Evolutionary conservation across 2,113 vertebrate genomes (phyloP), one percentile per base, ranked within the genome.

Genomic region (Pavo muticus): DNA sequence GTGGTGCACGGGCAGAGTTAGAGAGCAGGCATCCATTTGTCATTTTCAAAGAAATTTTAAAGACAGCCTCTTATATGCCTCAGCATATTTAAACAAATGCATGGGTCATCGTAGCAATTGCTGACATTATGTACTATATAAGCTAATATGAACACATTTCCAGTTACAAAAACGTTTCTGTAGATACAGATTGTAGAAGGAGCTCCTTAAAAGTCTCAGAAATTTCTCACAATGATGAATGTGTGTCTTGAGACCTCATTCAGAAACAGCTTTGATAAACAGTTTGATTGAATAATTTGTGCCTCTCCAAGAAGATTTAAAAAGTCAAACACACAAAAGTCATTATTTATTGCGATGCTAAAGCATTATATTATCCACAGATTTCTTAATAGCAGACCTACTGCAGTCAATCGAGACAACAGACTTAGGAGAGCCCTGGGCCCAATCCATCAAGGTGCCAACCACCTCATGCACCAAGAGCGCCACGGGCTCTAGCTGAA

Each of bases 71-170:
- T 87, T 91, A 79, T 56, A 88, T 44, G 61, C 76, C 93, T 81
- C 80, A 87, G 91, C 57, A 94, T 89, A 96, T 92, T 93, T 72
- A 90, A 84, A 92, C 5, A 42, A 94, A 94, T 79, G 72, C 74
- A 93, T 78, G 65, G 59, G 56, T 82, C 65, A 69, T 57, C 87
- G 96, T 70, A 95, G 91, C 94, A 94, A 85, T 61, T 9, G 2
- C 39, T 85, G 35, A 45, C 40, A 75, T 78, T 87, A 81, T 82
- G 87, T 63, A 86, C 64, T 52, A 63, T 44, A 29, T 77, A 84
- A 93, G 86, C 72, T 83, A n/a, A 61, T 81, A 92, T 8, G 70
- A 93, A 96, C 92, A 61, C 47, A 57, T 79, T 68, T 87, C 35
- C 61, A 83, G 71, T 70, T 70, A 85, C 39, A 52, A 59, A 85